Evolutionary conservation across 2,888 invertebrate genomes (phyloP).

Genomic region (Epistrophe grossulariae): DNA sequence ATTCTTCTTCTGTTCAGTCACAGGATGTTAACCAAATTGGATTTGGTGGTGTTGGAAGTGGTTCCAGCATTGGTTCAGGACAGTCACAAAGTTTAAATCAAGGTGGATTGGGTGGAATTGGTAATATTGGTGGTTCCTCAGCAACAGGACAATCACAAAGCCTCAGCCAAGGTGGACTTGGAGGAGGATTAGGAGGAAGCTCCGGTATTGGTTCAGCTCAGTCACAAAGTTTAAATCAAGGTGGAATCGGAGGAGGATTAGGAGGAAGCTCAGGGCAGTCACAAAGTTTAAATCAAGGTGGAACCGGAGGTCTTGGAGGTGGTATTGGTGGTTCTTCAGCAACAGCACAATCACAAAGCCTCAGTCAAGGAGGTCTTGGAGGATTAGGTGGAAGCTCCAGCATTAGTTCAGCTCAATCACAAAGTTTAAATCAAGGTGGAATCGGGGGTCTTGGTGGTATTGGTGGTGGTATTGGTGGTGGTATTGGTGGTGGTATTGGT

Average conservation of each 20-base stretch:
- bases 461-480: no score
- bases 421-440: conserved; percentile 27
- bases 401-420: conserved; percentile 1
- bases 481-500: no score
- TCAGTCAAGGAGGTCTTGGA: conserved; percentile 8
- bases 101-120: conserved; percentile 10
- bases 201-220: conserved; percentile 1
- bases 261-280: neutral
- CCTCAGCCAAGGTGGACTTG: conserved; percentile 4
- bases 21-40: conserved; percentile 17
- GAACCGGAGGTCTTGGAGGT: conserved; percentile 30
- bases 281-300: conserved; percentile 26
- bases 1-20: neutral
- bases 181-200: neutral
- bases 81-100: neutral
- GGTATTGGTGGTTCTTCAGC: conserved; percentile 1
- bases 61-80: neutral
- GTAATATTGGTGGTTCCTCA: conserved; percentile 1
- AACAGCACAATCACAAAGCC: conserved; percentile 1
- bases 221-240: conserved; percentile 22
- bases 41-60: conserved; percentile 22
- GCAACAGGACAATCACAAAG: conserved; percentile 16
- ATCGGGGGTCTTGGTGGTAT: no score
- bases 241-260: conserved; percentile 37
- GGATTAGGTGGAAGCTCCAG: conserved; percentile 19